These are phyloP conservation scores for Platichthys flesus DNA, from an alignment of 2,113 vertebrate genomes.

Conservation along the genomic window DNA sequence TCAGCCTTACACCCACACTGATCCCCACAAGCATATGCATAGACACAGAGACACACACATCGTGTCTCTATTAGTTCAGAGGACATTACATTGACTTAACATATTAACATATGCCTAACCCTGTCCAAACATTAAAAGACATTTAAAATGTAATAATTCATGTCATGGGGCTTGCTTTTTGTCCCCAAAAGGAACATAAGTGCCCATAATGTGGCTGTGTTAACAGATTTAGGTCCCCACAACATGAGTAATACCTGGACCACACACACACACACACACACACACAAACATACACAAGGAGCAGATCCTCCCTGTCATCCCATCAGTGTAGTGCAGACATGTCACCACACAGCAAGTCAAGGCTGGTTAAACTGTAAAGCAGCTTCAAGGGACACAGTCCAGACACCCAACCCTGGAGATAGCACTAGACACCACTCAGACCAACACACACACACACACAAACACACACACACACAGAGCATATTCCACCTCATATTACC, in stretches of 20 bases:
- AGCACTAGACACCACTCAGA: slow-evolving; percentile 72
- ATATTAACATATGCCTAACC: not conserved
- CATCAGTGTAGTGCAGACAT: slow-evolving; percentile 94
- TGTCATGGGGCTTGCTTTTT: not conserved
- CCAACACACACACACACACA: slow-evolving; percentile 14
- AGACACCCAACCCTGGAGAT: slow-evolving; percentile 80
- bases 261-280: not conserved
- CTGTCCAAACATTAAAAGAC: not conserved
- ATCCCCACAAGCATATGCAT: slow-evolving; percentile 72
- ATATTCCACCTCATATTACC: not conserved
- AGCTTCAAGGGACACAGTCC: slow-evolving; percentile 87
- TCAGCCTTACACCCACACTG: slow-evolving; percentile 84
- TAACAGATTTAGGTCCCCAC: slow-evolving; percentile 1
- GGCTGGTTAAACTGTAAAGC: slow-evolving; percentile 90
- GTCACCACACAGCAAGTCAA: slow-evolving; percentile 92
- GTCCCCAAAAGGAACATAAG: not conserved
- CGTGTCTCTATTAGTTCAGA: not conserved
- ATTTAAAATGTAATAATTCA: not conserved
- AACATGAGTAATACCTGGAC: slow-evolving; percentile 4
- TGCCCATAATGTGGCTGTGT: not conserved
- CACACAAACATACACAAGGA: slow-evolving; percentile 26
- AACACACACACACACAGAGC: not conserved
- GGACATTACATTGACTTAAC: not conserved
- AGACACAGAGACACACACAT: slow-evolving; percentile 39
- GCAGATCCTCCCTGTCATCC: slow-evolving; percentile 75